A percentile compares a stretch with the other conserved stretches of the same genome.
Conservation (phyloP, 2,888 invertebrate genomes). For the Empis livida region DNA sequence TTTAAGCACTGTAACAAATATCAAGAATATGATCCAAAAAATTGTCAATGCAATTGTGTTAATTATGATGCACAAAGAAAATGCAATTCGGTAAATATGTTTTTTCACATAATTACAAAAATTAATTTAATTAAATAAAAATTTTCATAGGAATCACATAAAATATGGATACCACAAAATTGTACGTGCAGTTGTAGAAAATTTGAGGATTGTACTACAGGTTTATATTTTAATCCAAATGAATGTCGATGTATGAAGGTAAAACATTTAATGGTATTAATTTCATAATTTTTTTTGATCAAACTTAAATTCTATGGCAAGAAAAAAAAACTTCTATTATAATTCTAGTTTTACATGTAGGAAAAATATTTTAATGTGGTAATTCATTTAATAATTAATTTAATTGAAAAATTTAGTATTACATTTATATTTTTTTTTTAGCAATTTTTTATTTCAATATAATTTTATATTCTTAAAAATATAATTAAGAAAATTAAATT, state of each 20-base stretch:
- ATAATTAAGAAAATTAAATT: too few relatives aligned
- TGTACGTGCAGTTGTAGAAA: conserved; percentile 49
- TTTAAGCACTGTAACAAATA: conserved; percentile 42
- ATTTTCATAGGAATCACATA: conserved; percentile 34
- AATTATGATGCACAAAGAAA: conserved; percentile 47
- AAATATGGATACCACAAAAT: conserved; percentile 46
- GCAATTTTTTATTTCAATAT: too few relatives aligned
- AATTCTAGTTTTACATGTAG: too few relatives aligned
- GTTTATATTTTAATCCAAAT: conserved; percentile 43
- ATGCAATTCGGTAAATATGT: conserved; percentile 32
- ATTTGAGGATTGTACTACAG: conserved; percentile 44
- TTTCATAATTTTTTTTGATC: not conserved
- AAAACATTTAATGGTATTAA: conserved; percentile 6
- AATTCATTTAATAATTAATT: not conserved
- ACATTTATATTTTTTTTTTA: too few relatives aligned
- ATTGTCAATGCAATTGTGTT: conserved; percentile 48
- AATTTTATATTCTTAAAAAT: too few relatives aligned
- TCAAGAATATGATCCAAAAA: conserved; percentile 42
- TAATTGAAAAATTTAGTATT: too few relatives aligned
- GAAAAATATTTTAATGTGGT: not conserved
- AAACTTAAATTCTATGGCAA: too few relatives aligned
- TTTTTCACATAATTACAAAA: not conserved
- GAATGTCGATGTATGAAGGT: conserved; percentile 31
- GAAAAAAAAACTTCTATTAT: too few relatives aligned
- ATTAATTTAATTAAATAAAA: not conserved